These are phyloP conservation scores for Cetonia aurata DNA, from an alignment of 2,888 invertebrate genomes.

Conservation along the genomic window DNA sequence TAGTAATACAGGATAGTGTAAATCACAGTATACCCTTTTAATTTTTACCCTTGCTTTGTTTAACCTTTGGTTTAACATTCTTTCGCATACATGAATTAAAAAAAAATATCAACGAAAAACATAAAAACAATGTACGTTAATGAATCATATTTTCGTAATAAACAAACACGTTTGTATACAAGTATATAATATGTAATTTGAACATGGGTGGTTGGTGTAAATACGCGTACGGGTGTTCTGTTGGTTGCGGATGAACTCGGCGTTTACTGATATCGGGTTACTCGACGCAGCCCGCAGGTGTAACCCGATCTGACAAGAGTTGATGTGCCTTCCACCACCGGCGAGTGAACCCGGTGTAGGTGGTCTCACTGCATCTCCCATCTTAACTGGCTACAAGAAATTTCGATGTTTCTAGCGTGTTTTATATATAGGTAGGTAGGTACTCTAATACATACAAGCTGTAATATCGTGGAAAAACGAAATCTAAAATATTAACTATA, in stretches of 20 bases:
- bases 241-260: slow-evolving; percentile 55
- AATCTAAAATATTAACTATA: not conserved
- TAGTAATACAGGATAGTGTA: no score
- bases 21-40: no score
- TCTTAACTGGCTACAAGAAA: slow-evolving; percentile 46
- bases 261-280: slow-evolving; percentile 61
- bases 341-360: slow-evolving; percentile 51
- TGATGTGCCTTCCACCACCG: slow-evolving; percentile 48
- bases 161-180: slow-evolving; percentile 29
- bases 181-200: slow-evolving; percentile 45
- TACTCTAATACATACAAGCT: slow-evolving; percentile 37
- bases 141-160: slow-evolving; percentile 32
- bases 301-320: slow-evolving; percentile 59
- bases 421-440: no score
- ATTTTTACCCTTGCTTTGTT: no score
- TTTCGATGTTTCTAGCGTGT: slow-evolving; percentile 45
- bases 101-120: slow-evolving; percentile 7
- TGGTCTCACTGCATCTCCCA: slow-evolving; percentile 50
- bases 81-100: no score
- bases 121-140: slow-evolving; percentile 19
- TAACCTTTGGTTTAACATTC: no score
- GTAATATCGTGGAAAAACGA: slow-evolving; percentile 21
- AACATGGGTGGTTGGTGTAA: slow-evolving; percentile 50
- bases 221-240: slow-evolving; percentile 53
- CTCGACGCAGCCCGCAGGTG: slow-evolving; percentile 63